Base-by-base conservation (phyloP, 2,888 invertebrate genomes). In the Drepanosiphum platanoidis region DNA sequence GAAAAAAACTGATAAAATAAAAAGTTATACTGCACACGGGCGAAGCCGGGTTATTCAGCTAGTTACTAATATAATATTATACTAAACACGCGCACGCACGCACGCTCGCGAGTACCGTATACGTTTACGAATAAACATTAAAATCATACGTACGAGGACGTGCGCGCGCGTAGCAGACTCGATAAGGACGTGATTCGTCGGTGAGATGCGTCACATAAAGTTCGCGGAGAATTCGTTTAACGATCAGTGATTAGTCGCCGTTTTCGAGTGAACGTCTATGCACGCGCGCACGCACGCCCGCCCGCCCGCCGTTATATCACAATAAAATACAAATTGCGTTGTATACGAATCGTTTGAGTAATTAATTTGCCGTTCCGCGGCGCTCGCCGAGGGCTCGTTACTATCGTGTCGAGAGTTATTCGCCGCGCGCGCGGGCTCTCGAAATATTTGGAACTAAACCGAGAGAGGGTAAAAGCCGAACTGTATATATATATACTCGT, bases 301-400 rank as follows among this genome's bases (percentile, higher is more conserved):
- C 1, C 15, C 18, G 39, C 42, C 13, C n/a, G 30, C n/a, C n/a
- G n/a, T n/a, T n/a, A 13, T 36, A 32, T 42, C 42, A 66, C n/a
- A 32, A 66, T 79, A 30, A 77, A 27, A 77, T 27, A 36, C 27
- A 61, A 77, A 77, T 77, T 61, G 61, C 61, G 46, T 18, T 5
- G 46, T 46, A 39, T 61, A n/a, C 36, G 39, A 66, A 66, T 42
- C 42, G 42, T 80, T 80, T 52, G 70, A 36, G 68, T 52, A 70
- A 80, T 80, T 80, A 80, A 80, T 80, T 80, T 79, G 64, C 66
- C 71, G 32, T 66, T 42, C n/a, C 46, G n/a, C 39, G 27, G 58
- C 34, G 52, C 34, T 30, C 32, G 66, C 30, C 3, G 61, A 61
- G 61, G 61, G 39, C 39, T 66, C 18, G 70, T 80, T 52, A 70